Conservation (phyloP, 2,113 vertebrate genomes). For the Siniperca chuatsi region DNA sequence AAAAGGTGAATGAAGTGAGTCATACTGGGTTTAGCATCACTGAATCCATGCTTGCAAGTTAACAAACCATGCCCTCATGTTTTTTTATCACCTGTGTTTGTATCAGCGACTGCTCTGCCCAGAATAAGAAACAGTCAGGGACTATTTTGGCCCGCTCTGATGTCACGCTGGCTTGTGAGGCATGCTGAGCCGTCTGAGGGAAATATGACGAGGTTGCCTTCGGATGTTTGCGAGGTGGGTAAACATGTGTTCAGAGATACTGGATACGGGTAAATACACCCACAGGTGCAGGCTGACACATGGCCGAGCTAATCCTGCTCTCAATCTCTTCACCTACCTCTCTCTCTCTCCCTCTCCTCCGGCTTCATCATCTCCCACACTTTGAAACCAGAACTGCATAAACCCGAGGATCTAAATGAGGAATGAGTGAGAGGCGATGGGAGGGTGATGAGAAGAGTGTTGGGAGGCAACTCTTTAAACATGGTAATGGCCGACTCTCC, state of each 20-base stretch:
- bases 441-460: slow-evolving; percentile 34
- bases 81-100: slow-evolving; percentile 13
- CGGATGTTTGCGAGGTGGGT: slow-evolving; percentile 20
- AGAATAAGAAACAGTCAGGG: slow-evolving; percentile 20
- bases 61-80: background rate
- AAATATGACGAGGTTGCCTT: slow-evolving; percentile 29
- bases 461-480: slow-evolving; percentile 59
- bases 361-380: slow-evolving; percentile 35
- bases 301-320: slow-evolving; percentile 50
- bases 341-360: slow-evolving; percentile 1
- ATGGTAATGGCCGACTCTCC: slow-evolving; percentile 60
- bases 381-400: slow-evolving; percentile 43
- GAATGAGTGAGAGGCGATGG: slow-evolving; percentile 25
- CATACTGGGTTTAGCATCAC: background rate
- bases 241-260: slow-evolving; percentile 51
- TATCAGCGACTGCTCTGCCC: slow-evolving; percentile 5
- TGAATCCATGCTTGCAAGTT: background rate
- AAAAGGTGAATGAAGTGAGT: background rate
- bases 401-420: slow-evolving; percentile 45
- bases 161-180: slow-evolving; percentile 18
- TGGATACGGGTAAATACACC: slow-evolving; percentile 45
- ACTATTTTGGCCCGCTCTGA: slow-evolving; percentile 9
- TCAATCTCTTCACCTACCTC: slow-evolving; percentile 34
- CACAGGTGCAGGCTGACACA: slow-evolving; percentile 43
- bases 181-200: slow-evolving; percentile 1